Evolutionary conservation across 2,888 invertebrate genomes (phyloP).

Genomic region (Sinelater perroti): DNA sequence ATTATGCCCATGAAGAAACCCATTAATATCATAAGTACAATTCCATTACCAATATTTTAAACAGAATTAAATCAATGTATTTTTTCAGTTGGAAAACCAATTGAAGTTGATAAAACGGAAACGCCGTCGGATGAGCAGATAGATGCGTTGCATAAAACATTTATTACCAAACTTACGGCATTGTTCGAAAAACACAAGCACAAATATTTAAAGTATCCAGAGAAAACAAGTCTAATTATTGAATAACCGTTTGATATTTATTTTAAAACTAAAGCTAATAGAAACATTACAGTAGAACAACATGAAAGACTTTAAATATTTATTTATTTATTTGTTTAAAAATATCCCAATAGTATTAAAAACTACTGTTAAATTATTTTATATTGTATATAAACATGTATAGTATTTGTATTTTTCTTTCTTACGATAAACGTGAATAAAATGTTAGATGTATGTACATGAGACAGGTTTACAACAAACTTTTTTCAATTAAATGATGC

Average conservation of each 20-base stretch:
- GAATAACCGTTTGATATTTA: too few relatives aligned
- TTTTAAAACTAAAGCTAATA: constrained; percentile 11
- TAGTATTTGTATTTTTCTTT: too few relatives aligned
- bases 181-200: constrained; percentile 86
- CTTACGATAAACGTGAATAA: too few relatives aligned
- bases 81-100: constrained; percentile 81
- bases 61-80: background rate
- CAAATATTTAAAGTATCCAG: constrained; percentile 73
- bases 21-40: constrained; percentile 86
- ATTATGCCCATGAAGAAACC: constrained; percentile 82
- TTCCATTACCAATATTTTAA: background rate
- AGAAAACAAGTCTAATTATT: constrained; percentile 54
- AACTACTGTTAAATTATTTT: too few relatives aligned
- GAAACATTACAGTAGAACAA: background rate
- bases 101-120: constrained; percentile 76
- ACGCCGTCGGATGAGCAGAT: constrained; percentile 81
- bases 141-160: constrained; percentile 77
- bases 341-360: too few relatives aligned
- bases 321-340: too few relatives aligned
- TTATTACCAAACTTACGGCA: constrained; percentile 71
- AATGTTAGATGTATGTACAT: too few relatives aligned
- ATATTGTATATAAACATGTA: too few relatives aligned
- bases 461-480: too few relatives aligned
- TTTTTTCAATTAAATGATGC: too few relatives aligned
- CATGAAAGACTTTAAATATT: too few relatives aligned